Conservation (phyloP, 1,140 invertebrate species). For the Saccostrea glomerata region DNA sequence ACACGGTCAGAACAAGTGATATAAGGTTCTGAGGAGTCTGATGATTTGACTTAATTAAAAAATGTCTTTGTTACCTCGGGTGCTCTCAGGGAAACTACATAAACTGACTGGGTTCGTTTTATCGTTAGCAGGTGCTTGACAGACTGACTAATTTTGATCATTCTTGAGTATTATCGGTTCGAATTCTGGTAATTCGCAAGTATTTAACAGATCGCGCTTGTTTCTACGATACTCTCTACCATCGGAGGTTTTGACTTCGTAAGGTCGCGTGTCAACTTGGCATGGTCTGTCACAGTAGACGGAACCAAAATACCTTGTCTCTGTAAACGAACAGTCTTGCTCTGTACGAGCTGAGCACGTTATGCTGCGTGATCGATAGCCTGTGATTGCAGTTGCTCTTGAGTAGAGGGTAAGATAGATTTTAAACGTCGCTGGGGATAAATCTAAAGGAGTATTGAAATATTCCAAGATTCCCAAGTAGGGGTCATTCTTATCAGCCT, state of each 20-base stretch:
- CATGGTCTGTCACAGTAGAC: background rate
- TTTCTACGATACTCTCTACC: background rate
- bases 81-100: too few species aligned
- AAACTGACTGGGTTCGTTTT: too few species aligned
- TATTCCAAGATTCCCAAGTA: constrained; percentile 57
- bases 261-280: background rate
- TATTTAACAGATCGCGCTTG: too few species aligned
- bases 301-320: background rate
- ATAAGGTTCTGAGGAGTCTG: too few species aligned
- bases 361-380: background rate
- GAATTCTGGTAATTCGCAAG: too few species aligned
- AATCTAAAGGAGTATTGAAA: constrained; percentile 40
- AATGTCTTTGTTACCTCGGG: too few species aligned
- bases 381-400: background rate
- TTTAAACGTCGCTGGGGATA: constrained; percentile 37
- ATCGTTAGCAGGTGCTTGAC: too few species aligned
- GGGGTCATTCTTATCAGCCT: constrained; percentile 37
- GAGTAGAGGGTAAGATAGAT: background rate
- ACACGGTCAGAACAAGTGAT: too few species aligned
- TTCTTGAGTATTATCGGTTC: too few species aligned
- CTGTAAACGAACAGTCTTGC: background rate
- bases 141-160: too few species aligned
- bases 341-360: background rate
- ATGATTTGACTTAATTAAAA: too few species aligned
- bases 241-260: background rate